Base-by-base conservation (phyloP, 2,113 vertebrate species). In the Carollia perspicillata region DNA sequence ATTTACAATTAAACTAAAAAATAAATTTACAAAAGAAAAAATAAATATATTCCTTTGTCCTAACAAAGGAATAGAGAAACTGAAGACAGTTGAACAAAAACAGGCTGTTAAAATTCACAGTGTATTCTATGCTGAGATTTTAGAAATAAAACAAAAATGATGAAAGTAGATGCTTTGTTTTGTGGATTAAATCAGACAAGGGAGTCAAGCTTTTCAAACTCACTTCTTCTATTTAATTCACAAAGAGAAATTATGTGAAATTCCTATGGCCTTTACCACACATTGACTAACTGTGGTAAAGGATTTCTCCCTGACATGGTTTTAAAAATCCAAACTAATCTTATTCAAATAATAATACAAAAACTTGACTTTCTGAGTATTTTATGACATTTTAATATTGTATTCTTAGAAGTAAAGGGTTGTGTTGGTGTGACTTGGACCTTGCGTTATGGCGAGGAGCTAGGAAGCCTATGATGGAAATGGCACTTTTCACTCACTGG, bases 21-120 rank as follows among this genome's bases (percentile, higher is more conserved):
- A 94, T 37, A 84, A 83, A 40, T 87, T 90, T 90, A 65, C 49
- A 75, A 92, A 80, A 79, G 22, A 37, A 78, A 84, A 88, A 58
- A 60, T 30, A 88, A 81, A 63, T 60, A 37, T 49, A 72, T 92
- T 87, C 30, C 84, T 87, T 83, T 95, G 30, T 87, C 63, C 49
- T 91, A 55, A n/a, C 77, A 92, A 94, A 97, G 49, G 58, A 87
- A 35, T 40, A 92, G n/a, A 75, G 20, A 93, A 90, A 77, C 44
- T 33, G 2, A 95, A 94, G 37, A 26, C 30, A 95, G 8, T 40
- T 60, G 69, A 96, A 84, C 51, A 95, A 92, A 93, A 96, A 58
- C 28, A 69, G 33, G 13, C 69, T 80, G 22, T 92, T 93, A 77
- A 95, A 95, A 92, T 94, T 92, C 83, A 72, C 71, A 47, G 55